phyloP scores from a whole-genome alignment of 2,797 vertebrate genomes.

The Coluber constrictor region DNA sequence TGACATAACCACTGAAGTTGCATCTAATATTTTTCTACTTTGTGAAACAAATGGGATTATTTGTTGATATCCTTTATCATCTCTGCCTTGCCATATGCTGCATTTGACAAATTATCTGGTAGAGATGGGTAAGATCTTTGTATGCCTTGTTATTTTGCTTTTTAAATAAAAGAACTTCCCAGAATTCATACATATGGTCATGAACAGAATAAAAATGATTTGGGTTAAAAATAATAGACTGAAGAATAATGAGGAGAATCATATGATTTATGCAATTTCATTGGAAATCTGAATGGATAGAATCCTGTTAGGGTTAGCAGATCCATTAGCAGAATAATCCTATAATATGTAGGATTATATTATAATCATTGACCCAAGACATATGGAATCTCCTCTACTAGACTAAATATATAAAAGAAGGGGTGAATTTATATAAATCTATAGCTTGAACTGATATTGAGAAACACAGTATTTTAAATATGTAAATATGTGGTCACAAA shows the following conservation, averaged over 20 bases:
- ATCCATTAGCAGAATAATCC: neutral
- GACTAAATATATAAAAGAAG: neutral
- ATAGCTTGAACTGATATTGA: neutral
- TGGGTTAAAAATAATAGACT: neutral
- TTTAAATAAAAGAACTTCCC: neutral
- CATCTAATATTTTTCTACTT: neutral
- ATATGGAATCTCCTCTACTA: neutral
- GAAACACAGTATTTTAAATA: neutral
- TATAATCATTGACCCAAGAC: neutral
- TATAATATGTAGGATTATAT: neutral
- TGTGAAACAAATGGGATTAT: neutral
- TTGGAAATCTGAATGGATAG: neutral
- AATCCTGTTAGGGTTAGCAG: neutral
- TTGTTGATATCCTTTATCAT: neutral
- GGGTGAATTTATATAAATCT: neutral
- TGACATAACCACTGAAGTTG: neutral
- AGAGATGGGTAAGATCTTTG: neutral
- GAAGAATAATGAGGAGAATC: neutral
- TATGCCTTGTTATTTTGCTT: neutral
- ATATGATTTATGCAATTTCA: neutral
- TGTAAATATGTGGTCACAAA: neutral
- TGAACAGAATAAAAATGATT: neutral
- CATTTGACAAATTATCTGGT: neutral
- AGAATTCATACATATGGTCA: neutral
- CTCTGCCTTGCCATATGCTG: neutral